A percentile compares a stretch with the other conserved stretches of the same genome.
Conservation (phyloP, 2,797 vertebrate genomes). For the Cuculus canorus region DNA sequence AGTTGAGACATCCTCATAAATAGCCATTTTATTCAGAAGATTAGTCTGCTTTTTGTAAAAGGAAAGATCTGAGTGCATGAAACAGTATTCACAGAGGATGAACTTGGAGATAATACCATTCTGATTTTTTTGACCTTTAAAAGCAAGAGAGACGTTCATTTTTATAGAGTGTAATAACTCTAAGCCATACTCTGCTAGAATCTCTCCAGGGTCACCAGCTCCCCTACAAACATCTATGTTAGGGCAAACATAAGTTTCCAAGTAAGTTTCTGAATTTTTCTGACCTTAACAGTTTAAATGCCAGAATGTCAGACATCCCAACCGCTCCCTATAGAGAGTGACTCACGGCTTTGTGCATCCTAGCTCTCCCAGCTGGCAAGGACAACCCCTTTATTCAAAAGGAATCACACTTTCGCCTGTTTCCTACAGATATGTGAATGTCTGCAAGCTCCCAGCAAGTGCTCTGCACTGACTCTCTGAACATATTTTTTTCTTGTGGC, state of each 20-base stretch:
- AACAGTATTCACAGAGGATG: background rate
- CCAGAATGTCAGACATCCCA: background rate
- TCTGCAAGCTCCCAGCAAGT: background rate
- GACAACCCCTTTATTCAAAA: background rate
- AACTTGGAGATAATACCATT: background rate
- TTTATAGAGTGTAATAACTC: background rate
- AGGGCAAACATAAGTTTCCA: background rate
- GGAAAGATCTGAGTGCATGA: background rate
- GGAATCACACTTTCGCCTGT: background rate
- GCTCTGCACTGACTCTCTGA: background rate
- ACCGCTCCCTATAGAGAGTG: background rate
- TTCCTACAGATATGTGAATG: background rate
- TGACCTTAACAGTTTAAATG: background rate
- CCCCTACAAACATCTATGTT: background rate
- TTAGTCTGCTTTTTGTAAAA: background rate
- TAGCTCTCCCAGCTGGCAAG: background rate
- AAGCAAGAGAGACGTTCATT: background rate
- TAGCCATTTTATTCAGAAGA: constrained; percentile 8
- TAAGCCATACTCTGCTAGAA: background rate
- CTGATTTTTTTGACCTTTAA: constrained; percentile 52
- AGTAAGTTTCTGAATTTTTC: background rate
- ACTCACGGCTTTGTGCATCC: background rate
- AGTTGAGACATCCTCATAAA: background rate
- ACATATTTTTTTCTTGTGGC: background rate
- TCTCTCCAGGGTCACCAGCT: background rate